A percentile compares a stretch with the other conserved stretches of the same genome.
phyloP scores from a whole-genome alignment of 2,113 vertebrate species.

The Alouatta palliata region DNA sequence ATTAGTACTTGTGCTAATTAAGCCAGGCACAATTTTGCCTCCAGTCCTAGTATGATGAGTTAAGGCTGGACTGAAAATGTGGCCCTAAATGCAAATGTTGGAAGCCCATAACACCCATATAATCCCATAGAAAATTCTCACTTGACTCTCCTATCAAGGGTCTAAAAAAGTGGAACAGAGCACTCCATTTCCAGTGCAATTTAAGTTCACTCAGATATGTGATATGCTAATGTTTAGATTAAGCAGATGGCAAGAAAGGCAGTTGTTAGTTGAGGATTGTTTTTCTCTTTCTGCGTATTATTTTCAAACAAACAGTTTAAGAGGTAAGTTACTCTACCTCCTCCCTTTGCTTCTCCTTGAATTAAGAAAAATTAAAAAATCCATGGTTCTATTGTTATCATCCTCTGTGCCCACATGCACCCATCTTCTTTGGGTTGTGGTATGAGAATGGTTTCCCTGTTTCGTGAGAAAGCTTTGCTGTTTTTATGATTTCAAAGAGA shows the following conservation, averaged over 20 bases:
- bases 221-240: constrained; percentile 80
- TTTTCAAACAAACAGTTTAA: constrained; percentile 78
- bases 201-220: constrained; percentile 71
- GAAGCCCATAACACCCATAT: constrained; percentile 63
- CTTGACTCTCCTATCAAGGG: constrained; percentile 69
- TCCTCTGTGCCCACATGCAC: neutral
- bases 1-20: constrained; percentile 81
- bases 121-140: constrained; percentile 70
- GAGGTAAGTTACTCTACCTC: constrained; percentile 55
- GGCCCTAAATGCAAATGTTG: constrained; percentile 67
- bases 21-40: constrained; percentile 79
- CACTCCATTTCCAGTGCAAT: constrained; percentile 64
- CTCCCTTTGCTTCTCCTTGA: neutral
- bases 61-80: constrained; percentile 72
- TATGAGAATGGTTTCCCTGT: neutral
- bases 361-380: neutral
- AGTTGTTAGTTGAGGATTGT: constrained; percentile 67
- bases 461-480: neutral
- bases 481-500: constrained; percentile 38
- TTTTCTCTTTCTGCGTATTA: constrained; percentile 75
- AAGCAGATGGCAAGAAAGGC: constrained; percentile 77
- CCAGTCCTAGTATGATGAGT: constrained; percentile 69
- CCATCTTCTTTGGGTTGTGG: neutral
- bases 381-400: neutral
- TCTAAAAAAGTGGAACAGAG: constrained; percentile 69